Conservation (phyloP, 2,888 invertebrate species). For the Macrosiphum euphorbiae region DNA sequence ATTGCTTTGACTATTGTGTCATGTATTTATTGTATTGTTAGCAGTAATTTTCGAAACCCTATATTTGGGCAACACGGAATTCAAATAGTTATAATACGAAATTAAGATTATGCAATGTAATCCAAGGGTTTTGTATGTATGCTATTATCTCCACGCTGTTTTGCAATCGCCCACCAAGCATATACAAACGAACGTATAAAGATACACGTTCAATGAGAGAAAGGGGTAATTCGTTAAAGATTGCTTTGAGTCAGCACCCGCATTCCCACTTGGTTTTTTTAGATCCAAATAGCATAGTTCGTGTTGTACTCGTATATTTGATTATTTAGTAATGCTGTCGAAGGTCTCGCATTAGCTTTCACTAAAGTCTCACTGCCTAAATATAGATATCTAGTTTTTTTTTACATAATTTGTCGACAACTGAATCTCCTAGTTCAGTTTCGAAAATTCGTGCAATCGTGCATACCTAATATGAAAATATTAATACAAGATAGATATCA, state of each 20-base stretch:
- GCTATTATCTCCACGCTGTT: neutral
- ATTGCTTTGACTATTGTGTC: constrained; percentile 40
- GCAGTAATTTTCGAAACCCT: constrained; percentile 45
- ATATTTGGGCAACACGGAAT: constrained; percentile 41
- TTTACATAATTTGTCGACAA: neutral
- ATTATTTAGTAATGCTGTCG: neutral
- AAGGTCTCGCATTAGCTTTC: constrained; percentile 35
- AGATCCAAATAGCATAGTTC: neutral
- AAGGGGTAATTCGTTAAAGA: constrained; percentile 48
- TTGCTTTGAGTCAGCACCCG: constrained; percentile 10
- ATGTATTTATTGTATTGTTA: constrained; percentile 38
- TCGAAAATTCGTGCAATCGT: neutral
- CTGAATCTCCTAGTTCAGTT: neutral
- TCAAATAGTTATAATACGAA: constrained; percentile 39
- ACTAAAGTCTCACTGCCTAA: neutral
- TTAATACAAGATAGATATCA: neutral
- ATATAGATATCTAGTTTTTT: neutral
- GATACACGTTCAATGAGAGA: constrained; percentile 20
- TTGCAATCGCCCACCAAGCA: constrained; percentile 12
- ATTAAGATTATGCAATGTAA: constrained; percentile 36
- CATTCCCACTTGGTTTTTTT: constrained; percentile 32
- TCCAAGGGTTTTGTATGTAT: constrained; percentile 35
- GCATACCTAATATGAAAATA: neutral
- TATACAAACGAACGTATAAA: neutral
- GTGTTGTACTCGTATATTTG: neutral